Evolutionary conservation across 2,113 vertebrate species (phyloP).

Genomic region (Lycaon pictus): DNA sequence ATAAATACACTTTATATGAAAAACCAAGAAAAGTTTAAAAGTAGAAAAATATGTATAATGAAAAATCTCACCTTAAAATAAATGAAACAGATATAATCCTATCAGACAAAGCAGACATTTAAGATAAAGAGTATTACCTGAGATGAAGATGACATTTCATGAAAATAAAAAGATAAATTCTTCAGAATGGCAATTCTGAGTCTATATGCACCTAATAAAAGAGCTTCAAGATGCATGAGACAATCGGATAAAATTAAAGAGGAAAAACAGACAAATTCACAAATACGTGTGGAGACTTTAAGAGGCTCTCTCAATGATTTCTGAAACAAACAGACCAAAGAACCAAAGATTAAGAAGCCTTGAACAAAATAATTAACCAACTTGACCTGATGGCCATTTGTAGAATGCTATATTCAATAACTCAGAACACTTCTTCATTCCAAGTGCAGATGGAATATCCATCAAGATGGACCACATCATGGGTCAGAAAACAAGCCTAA

Average conservation of each 20-base stretch:
- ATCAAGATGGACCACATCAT: background rate
- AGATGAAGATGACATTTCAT: background rate
- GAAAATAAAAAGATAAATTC: background rate
- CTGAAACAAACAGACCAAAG: background rate
- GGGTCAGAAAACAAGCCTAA: background rate
- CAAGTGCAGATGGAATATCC: background rate
- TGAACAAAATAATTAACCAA: background rate
- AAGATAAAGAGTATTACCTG: background rate
- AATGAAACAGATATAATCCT: background rate
- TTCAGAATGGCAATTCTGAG: background rate
- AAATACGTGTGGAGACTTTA: background rate
- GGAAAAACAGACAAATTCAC: background rate
- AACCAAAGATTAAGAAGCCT: background rate
- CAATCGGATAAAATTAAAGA: background rate
- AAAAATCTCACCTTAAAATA: background rate
- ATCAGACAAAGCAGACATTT: background rate
- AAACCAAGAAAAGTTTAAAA: background rate
- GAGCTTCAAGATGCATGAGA: background rate
- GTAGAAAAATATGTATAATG: background rate
- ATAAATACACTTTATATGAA: background rate
- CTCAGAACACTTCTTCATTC: background rate
- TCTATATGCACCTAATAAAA: background rate
- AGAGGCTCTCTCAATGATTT: background rate
- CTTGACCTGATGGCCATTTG: background rate
- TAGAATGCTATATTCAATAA: background rate